Conservation (phyloP, 2,888 invertebrate species). For the Agrochola circellaris region DNA sequence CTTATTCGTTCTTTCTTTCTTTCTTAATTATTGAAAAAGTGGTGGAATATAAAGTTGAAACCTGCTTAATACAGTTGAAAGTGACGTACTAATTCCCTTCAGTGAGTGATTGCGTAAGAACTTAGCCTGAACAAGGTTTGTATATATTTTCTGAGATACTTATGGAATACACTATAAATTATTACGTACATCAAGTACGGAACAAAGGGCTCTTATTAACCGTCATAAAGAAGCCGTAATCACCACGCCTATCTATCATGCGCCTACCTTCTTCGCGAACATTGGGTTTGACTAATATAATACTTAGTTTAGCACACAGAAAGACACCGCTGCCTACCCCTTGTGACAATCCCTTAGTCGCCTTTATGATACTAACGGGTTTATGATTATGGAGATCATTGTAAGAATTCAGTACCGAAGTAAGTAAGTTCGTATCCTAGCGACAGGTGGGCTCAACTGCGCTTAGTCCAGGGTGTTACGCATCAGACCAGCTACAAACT, state of each 20-base stretch:
- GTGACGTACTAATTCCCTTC: too few relatives aligned
- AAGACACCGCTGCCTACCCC: background rate
- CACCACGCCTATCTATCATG: background rate
- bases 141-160: too few relatives aligned
- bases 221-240: background rate
- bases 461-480: conserved; percentile 33
- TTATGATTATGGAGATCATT: conserved; percentile 20
- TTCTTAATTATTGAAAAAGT: too few relatives aligned
- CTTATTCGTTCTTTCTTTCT: too few relatives aligned
- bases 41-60: too few relatives aligned
- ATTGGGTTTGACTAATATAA: background rate
- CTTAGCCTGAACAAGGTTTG: too few relatives aligned
- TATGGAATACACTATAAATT: too few relatives aligned
- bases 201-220: background rate
- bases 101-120: too few relatives aligned
- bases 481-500: conserved; percentile 23
- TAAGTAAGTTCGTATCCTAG: conserved; percentile 4
- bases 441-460: conserved; percentile 51
- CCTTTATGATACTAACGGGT: background rate
- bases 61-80: too few relatives aligned
- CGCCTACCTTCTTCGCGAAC: background rate
- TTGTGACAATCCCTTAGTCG: background rate
- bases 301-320: background rate
- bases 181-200: background rate
- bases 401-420: conserved; percentile 18